Conservation (phyloP, 2,113 vertebrate species). For the Ariopsis seemanni region DNA sequence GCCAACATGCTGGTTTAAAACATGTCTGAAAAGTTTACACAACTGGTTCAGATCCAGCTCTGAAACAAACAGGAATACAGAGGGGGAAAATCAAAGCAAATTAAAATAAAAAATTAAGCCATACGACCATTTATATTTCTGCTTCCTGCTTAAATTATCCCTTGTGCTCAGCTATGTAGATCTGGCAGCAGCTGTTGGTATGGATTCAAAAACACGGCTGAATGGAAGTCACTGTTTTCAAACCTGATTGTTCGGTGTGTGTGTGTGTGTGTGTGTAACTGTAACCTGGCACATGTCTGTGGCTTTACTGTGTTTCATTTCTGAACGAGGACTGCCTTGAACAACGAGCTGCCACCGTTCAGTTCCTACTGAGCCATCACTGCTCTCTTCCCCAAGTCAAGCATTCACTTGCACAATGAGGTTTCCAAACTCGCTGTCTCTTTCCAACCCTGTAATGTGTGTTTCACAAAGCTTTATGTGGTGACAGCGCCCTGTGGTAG, state of each 20-base stretch:
- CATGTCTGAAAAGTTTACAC: not conserved
- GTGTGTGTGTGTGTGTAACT: conserved; percentile 23
- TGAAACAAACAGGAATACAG: not conserved
- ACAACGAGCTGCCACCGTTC: conserved; percentile 23
- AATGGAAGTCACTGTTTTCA: conserved; percentile 20
- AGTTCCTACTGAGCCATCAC: not conserved
- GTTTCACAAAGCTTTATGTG: conserved; percentile 10
- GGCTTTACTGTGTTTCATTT: conserved; percentile 31
- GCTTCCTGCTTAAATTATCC: not conserved
- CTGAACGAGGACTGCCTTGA: conserved; percentile 3
- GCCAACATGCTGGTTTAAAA: not conserved
- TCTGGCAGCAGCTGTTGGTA: not conserved
- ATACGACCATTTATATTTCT: not conserved
- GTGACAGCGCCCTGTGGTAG: conserved; percentile 25
- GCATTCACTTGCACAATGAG: not conserved
- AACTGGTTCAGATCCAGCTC: not conserved
- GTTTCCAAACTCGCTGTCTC: conserved; percentile 21
- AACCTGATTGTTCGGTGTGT: conserved; percentile 4
- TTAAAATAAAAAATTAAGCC: not conserved
- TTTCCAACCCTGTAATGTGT: not conserved
- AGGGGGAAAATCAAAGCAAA: not conserved
- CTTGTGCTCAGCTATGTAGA: not conserved
- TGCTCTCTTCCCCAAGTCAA: conserved; percentile 1
- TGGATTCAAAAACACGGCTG: conserved; percentile 19
- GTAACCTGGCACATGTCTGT: conserved; percentile 14